phyloP scores from a whole-genome alignment of 2,113 vertebrate species.

The Dunckerocampus dactyliophorus region DNA sequence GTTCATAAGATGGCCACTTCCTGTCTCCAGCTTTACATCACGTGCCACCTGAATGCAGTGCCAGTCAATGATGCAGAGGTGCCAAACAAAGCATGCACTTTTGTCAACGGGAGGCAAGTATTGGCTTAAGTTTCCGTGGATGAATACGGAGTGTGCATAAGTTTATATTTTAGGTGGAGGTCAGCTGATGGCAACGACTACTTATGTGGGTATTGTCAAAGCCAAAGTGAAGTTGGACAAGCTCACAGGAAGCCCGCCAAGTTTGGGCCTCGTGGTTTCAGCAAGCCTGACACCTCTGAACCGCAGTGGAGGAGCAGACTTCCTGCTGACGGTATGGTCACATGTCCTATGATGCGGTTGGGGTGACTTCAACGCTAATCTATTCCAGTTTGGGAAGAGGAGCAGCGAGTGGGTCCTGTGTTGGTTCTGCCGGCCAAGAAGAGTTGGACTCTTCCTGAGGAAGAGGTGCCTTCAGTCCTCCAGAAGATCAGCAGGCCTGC shows the following conservation, averaged over 20 bases:
- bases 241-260: background rate
- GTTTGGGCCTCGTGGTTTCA: slow-evolving; percentile 43
- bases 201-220: slow-evolving; percentile 54
- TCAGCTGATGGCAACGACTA: slow-evolving; percentile 64
- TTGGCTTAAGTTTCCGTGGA: background rate
- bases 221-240: slow-evolving; percentile 12
- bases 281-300: background rate
- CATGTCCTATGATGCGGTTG: background rate
- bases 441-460: slow-evolving; percentile 24
- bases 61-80: slow-evolving; percentile 37
- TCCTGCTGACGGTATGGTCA: background rate
- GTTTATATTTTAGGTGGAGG: slow-evolving; percentile 46
- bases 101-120: slow-evolving; percentile 48
- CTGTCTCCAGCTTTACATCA: slow-evolving; percentile 58
- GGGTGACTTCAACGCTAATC: background rate
- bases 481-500: slow-evolving; percentile 14
- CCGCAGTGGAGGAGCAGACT: slow-evolving; percentile 4
- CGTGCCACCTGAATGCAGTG: slow-evolving; percentile 57
- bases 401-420: slow-evolving; percentile 47
- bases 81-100: slow-evolving; percentile 55
- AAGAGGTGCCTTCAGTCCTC: slow-evolving; percentile 20
- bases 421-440: slow-evolving; percentile 42
- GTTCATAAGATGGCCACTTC: background rate
- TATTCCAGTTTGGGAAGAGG: slow-evolving; percentile 39
- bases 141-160: background rate